Percentiles rank a stretch among this genome's conserved stretches.
Evolutionary conservation across 2,797 vertebrate species (phyloP).

Genomic region (Bovichtus variegatus): DNA sequence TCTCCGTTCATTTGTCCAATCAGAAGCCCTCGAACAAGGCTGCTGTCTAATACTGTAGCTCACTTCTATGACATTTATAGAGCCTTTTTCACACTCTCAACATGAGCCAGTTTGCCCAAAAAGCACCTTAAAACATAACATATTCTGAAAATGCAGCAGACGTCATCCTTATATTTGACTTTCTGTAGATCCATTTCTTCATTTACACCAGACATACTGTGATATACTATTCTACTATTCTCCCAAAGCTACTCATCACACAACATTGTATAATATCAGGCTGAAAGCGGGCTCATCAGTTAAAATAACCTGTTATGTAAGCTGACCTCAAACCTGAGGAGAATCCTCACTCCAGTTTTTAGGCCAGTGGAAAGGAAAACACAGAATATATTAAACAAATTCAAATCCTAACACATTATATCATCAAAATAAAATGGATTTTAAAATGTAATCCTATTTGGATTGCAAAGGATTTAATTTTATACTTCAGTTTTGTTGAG

Average conservation of each 20-base stretch:
- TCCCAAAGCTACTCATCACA: constrained; percentile 23
- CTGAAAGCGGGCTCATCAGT: constrained; percentile 35
- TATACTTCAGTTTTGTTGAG: neutral
- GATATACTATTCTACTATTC: neutral
- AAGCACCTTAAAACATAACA: neutral
- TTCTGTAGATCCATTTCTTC: neutral
- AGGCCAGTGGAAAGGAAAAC: constrained; percentile 38
- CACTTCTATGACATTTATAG: constrained; percentile 6
- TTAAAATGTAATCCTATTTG: constrained; percentile 40
- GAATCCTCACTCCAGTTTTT: constrained; percentile 39
- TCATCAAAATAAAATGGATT: constrained; percentile 34
- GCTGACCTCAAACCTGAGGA: constrained; percentile 53
- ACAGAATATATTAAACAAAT: constrained; percentile 34
- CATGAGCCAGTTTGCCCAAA: neutral
- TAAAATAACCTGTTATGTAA: constrained; percentile 65
- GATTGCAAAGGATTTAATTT: constrained; percentile 39
- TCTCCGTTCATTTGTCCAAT: constrained; percentile 14
- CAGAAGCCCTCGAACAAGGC: constrained; percentile 1
- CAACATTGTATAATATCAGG: constrained; percentile 37
- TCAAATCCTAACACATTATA: constrained; percentile 16
- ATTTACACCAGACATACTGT: neutral
- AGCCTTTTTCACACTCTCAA: neutral
- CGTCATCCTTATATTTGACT: neutral
- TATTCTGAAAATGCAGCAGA: neutral
- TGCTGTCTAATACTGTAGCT: constrained; percentile 8